These are phyloP conservation scores for Peromyscus leucopus DNA, from an alignment of 2,113 vertebrate species.

Conservation along the genomic window DNA sequence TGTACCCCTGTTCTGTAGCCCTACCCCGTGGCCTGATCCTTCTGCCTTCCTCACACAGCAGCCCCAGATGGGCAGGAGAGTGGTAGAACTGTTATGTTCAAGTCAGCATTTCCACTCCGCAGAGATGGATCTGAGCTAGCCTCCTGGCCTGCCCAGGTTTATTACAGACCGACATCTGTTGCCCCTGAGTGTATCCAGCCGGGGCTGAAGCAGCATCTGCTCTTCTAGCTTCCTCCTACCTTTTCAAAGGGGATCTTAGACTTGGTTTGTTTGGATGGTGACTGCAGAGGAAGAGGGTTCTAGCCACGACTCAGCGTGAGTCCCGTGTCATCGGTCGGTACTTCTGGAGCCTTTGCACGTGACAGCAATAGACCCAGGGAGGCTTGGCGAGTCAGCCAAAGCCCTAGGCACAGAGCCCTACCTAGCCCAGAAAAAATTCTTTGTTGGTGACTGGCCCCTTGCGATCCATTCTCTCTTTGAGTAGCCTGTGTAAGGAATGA, in stretches of 20 bases:
- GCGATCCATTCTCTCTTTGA: background rate
- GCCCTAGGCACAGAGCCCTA: background rate
- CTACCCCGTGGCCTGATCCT: background rate
- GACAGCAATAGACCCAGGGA: constrained; percentile 56
- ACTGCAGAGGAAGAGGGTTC: constrained; percentile 49
- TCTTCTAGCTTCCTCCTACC: background rate
- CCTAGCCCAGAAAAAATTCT: background rate
- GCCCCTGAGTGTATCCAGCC: background rate
- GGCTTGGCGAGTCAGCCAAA: constrained; percentile 58
- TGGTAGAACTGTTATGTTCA: rapidly evolving
- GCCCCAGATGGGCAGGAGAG: background rate
- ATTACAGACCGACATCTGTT: constrained; percentile 51
- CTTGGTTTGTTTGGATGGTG: constrained; percentile 40
- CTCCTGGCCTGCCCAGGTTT: background rate
- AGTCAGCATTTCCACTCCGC: background rate
- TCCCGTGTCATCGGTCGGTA: background rate
- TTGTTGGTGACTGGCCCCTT: background rate
- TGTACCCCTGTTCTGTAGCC: background rate
- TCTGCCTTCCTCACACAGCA: background rate
- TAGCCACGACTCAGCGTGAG: constrained; percentile 54
- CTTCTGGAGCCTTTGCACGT: constrained; percentile 66
- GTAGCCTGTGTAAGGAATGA: background rate
- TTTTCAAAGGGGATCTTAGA: constrained; percentile 59
- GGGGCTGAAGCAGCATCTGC: background rate
- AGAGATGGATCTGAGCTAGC: background rate